Percentiles rank a stretch among this genome's conserved stretches.
Evolutionary conservation across 2,888 invertebrate genomes (phyloP).

Genomic region (Pheosia tremula): DNA sequence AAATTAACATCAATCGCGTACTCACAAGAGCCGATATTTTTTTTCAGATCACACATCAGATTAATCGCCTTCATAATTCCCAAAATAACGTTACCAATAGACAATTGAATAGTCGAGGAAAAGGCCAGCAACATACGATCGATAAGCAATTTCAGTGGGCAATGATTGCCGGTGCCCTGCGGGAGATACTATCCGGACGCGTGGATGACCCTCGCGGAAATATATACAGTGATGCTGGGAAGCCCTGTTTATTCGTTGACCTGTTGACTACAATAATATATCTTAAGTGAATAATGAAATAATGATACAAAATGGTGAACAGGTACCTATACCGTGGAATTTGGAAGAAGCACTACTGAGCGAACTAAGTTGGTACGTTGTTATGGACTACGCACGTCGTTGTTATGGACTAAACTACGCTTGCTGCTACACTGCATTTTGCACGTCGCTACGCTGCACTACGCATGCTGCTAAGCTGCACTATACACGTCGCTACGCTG

Average conservation of each 20-base stretch:
- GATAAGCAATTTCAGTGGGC: slow-evolving; percentile 4
- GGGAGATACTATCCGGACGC: not conserved
- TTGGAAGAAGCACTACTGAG: too few relatives aligned
- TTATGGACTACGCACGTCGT: too few relatives aligned
- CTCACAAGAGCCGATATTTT: not conserved
- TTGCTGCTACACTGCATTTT: too few relatives aligned
- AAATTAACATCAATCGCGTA: not conserved
- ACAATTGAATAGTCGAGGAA: slow-evolving; percentile 1
- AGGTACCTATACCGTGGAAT: too few relatives aligned
- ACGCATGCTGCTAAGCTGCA: too few relatives aligned
- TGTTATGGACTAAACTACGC: too few relatives aligned
- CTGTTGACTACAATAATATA: not conserved
- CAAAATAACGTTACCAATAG: slow-evolving; percentile 3
- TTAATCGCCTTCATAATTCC: not conserved
- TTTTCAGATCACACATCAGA: not conserved
- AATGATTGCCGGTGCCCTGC: not conserved
- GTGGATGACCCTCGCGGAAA: not conserved
- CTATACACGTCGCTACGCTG: too few relatives aligned
- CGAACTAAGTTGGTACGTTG: too few relatives aligned
- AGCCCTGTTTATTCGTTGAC: not conserved
- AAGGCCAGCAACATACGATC: not conserved
- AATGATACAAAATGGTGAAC: too few relatives aligned
- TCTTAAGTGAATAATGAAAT: too few relatives aligned
- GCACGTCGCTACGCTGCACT: too few relatives aligned
- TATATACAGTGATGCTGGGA: not conserved